Evolutionary conservation across 2,113 vertebrate genomes (phyloP), one percentile per base, ranked within the genome.

Genomic region (Pongo pygmaeus): DNA sequence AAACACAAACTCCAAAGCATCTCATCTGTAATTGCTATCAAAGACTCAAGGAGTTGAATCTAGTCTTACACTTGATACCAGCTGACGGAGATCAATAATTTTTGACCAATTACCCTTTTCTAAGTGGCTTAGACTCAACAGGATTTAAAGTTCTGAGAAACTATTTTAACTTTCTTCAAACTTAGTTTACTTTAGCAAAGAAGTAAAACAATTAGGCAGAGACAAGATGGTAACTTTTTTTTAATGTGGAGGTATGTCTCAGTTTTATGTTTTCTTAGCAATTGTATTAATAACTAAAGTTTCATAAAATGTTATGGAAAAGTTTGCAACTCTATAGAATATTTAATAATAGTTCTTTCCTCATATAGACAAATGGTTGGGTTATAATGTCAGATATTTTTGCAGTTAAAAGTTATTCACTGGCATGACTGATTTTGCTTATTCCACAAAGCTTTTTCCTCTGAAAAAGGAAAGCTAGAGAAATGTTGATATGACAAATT

Each of bases 261-360:
- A 43, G 77, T 97, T 97, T 97, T 55, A 25, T 87, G 80, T 97
- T 98, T 98, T 93, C 72, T 95, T 55, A 97, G 96, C 80, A 97
- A 94, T 38, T 96, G 59, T 79, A 83, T 84, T 98, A 96, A 93
- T 50, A 92, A 77, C 57, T 93, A 50, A 93, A 52, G 18, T 90
- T 97, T 94, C 43, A 93, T 85, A 94, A 5, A 14, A 55, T 32
- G 61, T 96, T 97, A 59, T 96, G 46, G 50, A 95, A 93, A 79
- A 57, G 50, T 84, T 97, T 96, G 23, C 46, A 83, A 11, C 64
- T 50, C 30, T 80, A 55, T 13, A 74, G 4, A 90, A 75, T 96
- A 38, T 50, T 40, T 81, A 92, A 59, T 16, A 72, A 55, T 30
- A 94, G 83, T 38, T 32, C 23, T 79, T 52, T 86, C 72, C 12